phyloP scores from a whole-genome alignment of 2,888 invertebrate genomes.

The Andrena flavipes region DNA sequence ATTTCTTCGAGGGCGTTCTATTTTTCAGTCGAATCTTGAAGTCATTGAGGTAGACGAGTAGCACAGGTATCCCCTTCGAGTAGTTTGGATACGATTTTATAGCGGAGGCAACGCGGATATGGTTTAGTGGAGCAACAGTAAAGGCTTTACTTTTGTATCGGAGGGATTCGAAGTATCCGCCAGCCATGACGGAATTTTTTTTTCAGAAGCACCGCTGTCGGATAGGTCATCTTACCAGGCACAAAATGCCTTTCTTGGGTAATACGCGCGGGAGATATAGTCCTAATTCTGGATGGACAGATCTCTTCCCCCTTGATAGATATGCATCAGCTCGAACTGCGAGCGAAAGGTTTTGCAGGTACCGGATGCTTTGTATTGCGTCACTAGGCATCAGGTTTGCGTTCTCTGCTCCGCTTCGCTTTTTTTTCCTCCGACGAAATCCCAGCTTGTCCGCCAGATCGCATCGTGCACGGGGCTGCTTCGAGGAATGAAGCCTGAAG shows the following conservation, averaged over 20 bases:
- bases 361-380: slow-evolving; percentile 49
- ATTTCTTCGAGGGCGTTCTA: no score
- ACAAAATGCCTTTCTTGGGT: slow-evolving; percentile 18
- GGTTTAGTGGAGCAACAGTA: no score
- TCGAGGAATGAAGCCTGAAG: slow-evolving; percentile 16
- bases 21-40: no score
- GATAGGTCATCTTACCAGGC: slow-evolving; percentile 11
- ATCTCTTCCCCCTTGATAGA: slow-evolving; percentile 40
- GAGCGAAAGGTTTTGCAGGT: slow-evolving; percentile 54
- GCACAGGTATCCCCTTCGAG: no score
- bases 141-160: no score
- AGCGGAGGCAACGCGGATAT: no score
- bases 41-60: no score
- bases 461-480: slow-evolving; percentile 1
- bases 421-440: slow-evolving; percentile 12
- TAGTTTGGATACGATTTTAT: no score
- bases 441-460: slow-evolving; percentile 34
- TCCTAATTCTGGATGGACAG: slow-evolving; percentile 55
- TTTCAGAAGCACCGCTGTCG: neutral
- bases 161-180: neutral
- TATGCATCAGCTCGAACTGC: slow-evolving; percentile 51
- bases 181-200: neutral
- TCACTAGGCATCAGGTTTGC: slow-evolving; percentile 61
- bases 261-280: slow-evolving; percentile 35
- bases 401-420: slow-evolving; percentile 21